Conservation (phyloP, 2,888 invertebrate species). For the Aphodius granarius region DNA sequence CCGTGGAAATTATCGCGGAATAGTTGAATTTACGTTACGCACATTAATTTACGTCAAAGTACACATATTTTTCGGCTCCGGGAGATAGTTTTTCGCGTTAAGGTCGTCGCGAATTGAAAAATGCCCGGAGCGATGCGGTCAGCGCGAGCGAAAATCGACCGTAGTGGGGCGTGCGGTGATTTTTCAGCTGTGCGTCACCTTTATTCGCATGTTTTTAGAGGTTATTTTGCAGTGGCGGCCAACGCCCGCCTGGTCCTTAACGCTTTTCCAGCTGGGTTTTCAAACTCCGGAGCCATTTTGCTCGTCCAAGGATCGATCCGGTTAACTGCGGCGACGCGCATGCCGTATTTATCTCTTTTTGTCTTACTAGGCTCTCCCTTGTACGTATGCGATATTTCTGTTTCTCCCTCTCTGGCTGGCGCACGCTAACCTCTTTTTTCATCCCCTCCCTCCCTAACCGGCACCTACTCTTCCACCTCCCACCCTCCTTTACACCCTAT, state of each 20-base stretch:
- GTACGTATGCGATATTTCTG: conserved; percentile 39
- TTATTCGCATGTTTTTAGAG: conserved; percentile 50
- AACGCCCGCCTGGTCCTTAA: conserved; percentile 47
- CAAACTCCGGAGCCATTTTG: conserved; percentile 55
- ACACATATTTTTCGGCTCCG: conserved; percentile 56
- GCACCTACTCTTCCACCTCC: background rate
- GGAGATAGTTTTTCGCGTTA: conserved; percentile 55
- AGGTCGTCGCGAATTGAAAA: conserved; percentile 53
- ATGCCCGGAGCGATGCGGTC: conserved; percentile 44
- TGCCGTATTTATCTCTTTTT: conserved; percentile 56
- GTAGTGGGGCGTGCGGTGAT: conserved; percentile 51
- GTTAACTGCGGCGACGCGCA: conserved; percentile 51
- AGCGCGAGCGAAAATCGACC: conserved; percentile 48
- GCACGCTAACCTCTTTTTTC: conserved; percentile 2
- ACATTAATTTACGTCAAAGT: conserved; percentile 57
- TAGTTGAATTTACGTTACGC: conserved; percentile 56
- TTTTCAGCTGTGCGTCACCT: conserved; percentile 51
- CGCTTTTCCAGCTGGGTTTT: conserved; percentile 53
- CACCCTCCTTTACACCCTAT: background rate
- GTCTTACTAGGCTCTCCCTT: conserved; percentile 53
- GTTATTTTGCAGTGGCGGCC: conserved; percentile 44
- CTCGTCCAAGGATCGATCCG: conserved; percentile 53
- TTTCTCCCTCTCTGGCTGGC: conserved; percentile 20
- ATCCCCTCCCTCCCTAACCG: background rate
- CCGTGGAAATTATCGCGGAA: conserved; percentile 51